Conservation (phyloP, 2,888 invertebrate genomes). For the Xylota sylvarum region DNA sequence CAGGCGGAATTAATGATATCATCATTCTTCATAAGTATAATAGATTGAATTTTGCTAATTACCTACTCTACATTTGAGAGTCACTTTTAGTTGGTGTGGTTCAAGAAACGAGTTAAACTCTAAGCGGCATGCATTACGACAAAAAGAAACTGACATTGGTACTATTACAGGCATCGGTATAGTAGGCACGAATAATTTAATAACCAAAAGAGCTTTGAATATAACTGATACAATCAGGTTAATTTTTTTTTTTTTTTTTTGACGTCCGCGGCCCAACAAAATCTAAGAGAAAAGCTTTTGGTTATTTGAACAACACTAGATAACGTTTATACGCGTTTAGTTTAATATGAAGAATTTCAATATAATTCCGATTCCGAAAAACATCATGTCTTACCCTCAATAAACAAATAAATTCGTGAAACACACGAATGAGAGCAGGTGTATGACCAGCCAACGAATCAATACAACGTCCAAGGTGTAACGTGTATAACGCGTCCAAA, state of each 20-base stretch:
- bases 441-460: constrained; percentile 1
- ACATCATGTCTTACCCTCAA: not conserved
- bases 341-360: constrained; percentile 2
- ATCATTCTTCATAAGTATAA: not conserved
- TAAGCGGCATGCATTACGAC: constrained; percentile 1
- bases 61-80: not conserved
- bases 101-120: constrained; percentile 3
- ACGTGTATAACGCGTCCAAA: no score
- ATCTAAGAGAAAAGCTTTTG: constrained; percentile 34
- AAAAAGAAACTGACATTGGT: constrained; percentile 2
- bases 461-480: not conserved
- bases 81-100: not conserved
- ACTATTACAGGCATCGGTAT: not conserved
- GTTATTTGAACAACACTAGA: constrained; percentile 27
- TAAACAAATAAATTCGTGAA: not conserved
- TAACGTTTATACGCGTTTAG: constrained; percentile 4
- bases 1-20: constrained; percentile 1
- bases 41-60: not conserved
- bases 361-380: not conserved
- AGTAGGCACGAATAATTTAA: constrained; percentile 20
- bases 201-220: constrained; percentile 12
- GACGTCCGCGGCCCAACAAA: not conserved
- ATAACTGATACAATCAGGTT: constrained; percentile 1
- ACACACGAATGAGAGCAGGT: constrained; percentile 8
- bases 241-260: constrained; percentile 1